Conservation (phyloP, 2,888 invertebrate species). For the Eristalinus aeneus region DNA sequence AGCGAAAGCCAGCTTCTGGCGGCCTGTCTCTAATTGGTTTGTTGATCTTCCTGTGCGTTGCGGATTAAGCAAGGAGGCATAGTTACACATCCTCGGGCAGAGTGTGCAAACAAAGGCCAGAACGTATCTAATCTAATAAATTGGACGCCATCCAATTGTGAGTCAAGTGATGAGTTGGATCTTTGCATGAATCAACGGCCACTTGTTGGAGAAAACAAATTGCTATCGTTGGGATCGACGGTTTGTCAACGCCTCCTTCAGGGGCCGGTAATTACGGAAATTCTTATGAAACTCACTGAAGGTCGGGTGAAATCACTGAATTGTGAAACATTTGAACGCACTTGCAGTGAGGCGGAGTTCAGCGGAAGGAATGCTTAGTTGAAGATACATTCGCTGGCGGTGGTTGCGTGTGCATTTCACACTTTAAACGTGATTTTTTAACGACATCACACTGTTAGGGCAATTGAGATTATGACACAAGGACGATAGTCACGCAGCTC, state of each 20-base stretch:
- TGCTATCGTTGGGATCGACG: not conserved
- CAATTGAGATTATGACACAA: not conserved
- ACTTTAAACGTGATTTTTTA: not conserved
- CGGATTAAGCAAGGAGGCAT: not conserved
- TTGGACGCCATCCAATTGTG: slow-evolving; percentile 31
- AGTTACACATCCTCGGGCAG: not conserved
- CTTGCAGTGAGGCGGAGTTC: too few species aligned
- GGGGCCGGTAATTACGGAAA: not conserved
- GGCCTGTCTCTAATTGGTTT: slow-evolving; percentile 27
- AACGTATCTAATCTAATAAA: slow-evolving; percentile 3
- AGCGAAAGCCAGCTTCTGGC: not conserved
- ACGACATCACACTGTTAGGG: not conserved
- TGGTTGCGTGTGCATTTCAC: not conserved
- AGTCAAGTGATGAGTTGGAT: slow-evolving; percentile 21
- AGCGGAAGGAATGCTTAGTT: not conserved
- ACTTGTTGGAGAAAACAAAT: slow-evolving; percentile 26
- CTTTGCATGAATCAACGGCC: slow-evolving; percentile 6
- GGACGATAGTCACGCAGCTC: not conserved
- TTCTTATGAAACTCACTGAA: slow-evolving; percentile 9
- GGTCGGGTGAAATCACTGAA: not conserved
- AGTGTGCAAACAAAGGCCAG: not conserved
- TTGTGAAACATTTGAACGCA: not conserved
- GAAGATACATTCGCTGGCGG: not conserved
- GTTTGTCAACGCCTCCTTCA: slow-evolving; percentile 13
- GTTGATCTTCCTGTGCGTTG: slow-evolving; percentile 35